phyloP scores from a whole-genome alignment of 2,888 invertebrate species.

The Eupithecia centaureata region DNA sequence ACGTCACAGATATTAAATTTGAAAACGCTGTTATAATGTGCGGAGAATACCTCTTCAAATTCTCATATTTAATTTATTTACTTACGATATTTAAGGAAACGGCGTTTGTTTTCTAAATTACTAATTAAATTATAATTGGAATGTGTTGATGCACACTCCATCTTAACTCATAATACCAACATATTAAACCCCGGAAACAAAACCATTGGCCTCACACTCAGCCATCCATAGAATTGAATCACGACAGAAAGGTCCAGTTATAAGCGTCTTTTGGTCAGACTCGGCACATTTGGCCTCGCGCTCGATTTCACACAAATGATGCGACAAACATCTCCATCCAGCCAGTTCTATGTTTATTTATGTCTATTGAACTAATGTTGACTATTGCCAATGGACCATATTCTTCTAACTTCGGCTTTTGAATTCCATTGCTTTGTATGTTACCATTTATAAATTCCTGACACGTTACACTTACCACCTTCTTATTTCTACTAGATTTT shows the following conservation, averaged over 20 bases:
- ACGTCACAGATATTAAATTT: background rate
- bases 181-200: conserved; percentile 9
- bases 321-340: conserved; percentile 56
- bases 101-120: background rate
- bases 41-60: background rate
- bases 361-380: conserved; percentile 38
- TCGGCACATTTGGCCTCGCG: conserved; percentile 53
- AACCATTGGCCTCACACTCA: conserved; percentile 39
- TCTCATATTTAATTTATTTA: background rate
- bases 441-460: background rate
- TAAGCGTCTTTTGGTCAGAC: conserved; percentile 27
- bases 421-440: background rate
- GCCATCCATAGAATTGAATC: conserved; percentile 31
- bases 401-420: background rate
- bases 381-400: background rate
- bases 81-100: background rate
- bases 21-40: background rate
- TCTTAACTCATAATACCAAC: background rate
- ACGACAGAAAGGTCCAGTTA: conserved; percentile 31
- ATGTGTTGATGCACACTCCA: background rate
- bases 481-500: background rate
- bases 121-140: background rate
- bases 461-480: background rate
- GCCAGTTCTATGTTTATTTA: conserved; percentile 45
- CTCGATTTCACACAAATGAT: conserved; percentile 55